These are phyloP conservation scores for Palaemon carinicauda DNA, from an alignment of 1,140 invertebrate species.

Conservation along the genomic window DNA sequence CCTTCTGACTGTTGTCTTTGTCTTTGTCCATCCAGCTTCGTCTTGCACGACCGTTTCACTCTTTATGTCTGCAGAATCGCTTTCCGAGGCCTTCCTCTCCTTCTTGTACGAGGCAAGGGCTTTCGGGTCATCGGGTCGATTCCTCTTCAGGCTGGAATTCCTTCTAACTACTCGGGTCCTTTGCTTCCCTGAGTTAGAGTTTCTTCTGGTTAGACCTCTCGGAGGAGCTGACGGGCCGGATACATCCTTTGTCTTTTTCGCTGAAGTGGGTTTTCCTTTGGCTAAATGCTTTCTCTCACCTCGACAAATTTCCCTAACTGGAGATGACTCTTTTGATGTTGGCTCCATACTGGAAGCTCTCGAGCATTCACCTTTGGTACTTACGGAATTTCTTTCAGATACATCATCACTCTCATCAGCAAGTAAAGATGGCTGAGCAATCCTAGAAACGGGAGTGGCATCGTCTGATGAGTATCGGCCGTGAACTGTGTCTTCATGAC, in stretches of 20 bases:
- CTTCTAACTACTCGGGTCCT: constrained; percentile 14
- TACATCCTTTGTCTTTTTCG: background rate
- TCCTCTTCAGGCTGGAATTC: constrained; percentile 41
- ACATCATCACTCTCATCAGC: constrained; percentile 4
- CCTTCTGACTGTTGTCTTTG: constrained; percentile 43
- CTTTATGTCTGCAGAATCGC: constrained; percentile 2
- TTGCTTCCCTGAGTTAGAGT: background rate
- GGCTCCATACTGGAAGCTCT: background rate
- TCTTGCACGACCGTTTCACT: constrained; percentile 37
- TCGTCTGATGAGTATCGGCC: background rate
- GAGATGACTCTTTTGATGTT: background rate
- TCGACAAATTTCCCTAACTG: background rate
- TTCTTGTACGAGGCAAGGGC: background rate
- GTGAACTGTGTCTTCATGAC: background rate
- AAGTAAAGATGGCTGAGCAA: background rate
- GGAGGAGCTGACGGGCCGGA: background rate
- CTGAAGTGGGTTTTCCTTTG: background rate
- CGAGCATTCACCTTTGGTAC: background rate
- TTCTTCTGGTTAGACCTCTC: background rate
- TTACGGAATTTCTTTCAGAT: background rate
- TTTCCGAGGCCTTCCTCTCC: constrained; percentile 30
- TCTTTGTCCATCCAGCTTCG: constrained; percentile 21
- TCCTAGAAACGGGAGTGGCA: background rate
- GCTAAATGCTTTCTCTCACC: background rate
- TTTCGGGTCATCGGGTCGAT: constrained; percentile 6